Conservation (phyloP, 2,113 vertebrate species). For the Sitta europaea region DNA sequence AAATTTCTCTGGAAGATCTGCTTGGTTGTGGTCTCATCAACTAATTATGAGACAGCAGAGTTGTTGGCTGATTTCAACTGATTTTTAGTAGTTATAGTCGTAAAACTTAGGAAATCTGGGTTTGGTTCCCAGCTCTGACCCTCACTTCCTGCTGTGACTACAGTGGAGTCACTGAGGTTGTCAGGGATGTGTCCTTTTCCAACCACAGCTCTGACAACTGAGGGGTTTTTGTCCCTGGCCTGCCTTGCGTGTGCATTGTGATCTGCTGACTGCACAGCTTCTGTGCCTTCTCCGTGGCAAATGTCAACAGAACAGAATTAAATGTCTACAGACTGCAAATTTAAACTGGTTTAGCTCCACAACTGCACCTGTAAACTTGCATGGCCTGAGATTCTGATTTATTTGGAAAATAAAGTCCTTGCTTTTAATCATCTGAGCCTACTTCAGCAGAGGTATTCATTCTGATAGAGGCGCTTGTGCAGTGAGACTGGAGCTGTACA, state of each 20-base stretch:
- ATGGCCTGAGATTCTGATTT: neutral
- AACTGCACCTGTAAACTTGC: neutral
- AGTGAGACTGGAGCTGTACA: neutral
- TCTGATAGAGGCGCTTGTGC: neutral
- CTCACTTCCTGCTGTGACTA: neutral
- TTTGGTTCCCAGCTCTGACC: neutral
- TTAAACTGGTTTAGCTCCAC: neutral
- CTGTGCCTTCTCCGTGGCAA: neutral
- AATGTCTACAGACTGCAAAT: neutral
- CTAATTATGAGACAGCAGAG: neutral
- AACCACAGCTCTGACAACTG: neutral
- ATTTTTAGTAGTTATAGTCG: neutral
- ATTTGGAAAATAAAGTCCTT: neutral
- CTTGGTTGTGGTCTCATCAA: neutral
- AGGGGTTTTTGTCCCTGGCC: neutral
- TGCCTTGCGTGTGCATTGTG: neutral
- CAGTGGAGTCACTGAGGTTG: neutral
- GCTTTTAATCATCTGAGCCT: neutral
- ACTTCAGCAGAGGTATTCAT: neutral
- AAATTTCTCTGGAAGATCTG: neutral
- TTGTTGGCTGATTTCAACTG: neutral
- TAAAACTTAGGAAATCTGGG: neutral
- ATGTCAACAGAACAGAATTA: neutral
- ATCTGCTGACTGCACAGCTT: neutral
- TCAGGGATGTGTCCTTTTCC: neutral